Evolutionary conservation across 1,140 invertebrate species (phyloP).

Genomic region (Aphelenchoides besseyi): DNA sequence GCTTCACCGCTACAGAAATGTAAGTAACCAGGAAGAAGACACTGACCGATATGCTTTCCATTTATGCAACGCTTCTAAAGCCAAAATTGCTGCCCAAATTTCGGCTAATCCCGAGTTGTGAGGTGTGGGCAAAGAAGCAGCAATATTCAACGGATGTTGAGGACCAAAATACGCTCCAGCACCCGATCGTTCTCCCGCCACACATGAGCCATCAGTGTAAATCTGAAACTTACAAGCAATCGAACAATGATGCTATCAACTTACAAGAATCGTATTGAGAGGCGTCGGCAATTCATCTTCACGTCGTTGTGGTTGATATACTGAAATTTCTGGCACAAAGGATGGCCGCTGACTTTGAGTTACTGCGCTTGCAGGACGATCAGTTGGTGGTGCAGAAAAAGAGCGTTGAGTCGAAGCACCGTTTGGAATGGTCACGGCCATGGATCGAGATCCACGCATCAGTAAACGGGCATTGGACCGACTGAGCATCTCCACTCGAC

Average conservation of each 20-base stretch:
- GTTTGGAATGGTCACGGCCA: no score
- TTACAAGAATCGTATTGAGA: not conserved
- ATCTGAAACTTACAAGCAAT: no score
- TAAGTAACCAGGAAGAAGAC: not conserved
- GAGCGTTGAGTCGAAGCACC: no score
- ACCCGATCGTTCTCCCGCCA: not conserved
- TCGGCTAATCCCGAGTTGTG: slow-evolving; percentile 10
- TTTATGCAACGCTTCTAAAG: slow-evolving; percentile 2
- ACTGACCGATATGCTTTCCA: slow-evolving; percentile 15
- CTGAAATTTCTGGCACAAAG: no score
- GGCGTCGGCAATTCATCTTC: not conserved
- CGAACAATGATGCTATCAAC: no score
- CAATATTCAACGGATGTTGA: slow-evolving; percentile 3
- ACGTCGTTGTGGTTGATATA: no score
- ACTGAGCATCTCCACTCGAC: no score
- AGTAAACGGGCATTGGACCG: no score
- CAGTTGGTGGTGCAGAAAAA: no score
- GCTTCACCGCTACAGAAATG: not conserved
- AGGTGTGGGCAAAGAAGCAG: not conserved
- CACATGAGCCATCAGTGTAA: slow-evolving; percentile 16
- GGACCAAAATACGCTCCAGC: slow-evolving; percentile 4
- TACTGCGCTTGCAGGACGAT: no score
- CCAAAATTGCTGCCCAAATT: not conserved
- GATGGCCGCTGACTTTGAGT: no score
- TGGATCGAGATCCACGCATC: no score